Evolutionary conservation across 2,888 invertebrate species (phyloP).

Genomic region (Meghimatium bilineatum): DNA sequence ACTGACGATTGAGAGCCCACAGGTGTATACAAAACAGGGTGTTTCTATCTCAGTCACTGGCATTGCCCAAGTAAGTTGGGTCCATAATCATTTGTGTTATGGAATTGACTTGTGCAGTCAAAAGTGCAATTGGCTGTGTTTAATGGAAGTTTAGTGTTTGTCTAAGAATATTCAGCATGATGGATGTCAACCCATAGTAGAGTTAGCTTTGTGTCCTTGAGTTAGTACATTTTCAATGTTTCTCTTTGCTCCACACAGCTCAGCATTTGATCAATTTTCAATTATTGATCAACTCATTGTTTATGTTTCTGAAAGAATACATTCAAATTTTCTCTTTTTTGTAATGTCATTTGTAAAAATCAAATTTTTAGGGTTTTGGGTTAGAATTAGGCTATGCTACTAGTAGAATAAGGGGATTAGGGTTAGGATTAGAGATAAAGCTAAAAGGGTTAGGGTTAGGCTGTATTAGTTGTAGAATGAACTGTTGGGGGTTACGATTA

Average conservation of each 20-base stretch:
- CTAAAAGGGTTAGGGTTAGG: too few relatives aligned
- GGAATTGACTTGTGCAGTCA: not conserved
- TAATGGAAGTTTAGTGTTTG: conserved; percentile 2
- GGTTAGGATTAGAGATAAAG: too few relatives aligned
- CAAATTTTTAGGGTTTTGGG: too few relatives aligned
- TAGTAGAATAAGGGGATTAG: too few relatives aligned
- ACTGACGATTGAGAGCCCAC: conserved; percentile 94
- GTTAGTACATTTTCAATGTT: not conserved
- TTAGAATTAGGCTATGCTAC: too few relatives aligned
- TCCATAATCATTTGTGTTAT: not conserved
- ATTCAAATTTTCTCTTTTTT: too few relatives aligned
- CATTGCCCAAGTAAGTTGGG: conserved; percentile 91
- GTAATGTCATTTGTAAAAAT: too few relatives aligned
- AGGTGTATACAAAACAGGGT: conserved; percentile 96
- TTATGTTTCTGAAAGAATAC: not conserved
- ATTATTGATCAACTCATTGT: not conserved
- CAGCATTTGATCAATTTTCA: not conserved
- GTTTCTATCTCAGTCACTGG: conserved; percentile 98
- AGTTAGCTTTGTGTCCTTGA: not conserved
- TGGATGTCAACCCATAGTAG: not conserved
- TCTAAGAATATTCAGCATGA: not conserved
- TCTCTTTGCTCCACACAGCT: not conserved
- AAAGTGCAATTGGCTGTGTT: not conserved
- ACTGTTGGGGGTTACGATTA: too few relatives aligned
- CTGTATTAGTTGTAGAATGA: too few relatives aligned